Base-by-base conservation (phyloP, 2,113 vertebrate species). In the Hystrix brachyura region DNA sequence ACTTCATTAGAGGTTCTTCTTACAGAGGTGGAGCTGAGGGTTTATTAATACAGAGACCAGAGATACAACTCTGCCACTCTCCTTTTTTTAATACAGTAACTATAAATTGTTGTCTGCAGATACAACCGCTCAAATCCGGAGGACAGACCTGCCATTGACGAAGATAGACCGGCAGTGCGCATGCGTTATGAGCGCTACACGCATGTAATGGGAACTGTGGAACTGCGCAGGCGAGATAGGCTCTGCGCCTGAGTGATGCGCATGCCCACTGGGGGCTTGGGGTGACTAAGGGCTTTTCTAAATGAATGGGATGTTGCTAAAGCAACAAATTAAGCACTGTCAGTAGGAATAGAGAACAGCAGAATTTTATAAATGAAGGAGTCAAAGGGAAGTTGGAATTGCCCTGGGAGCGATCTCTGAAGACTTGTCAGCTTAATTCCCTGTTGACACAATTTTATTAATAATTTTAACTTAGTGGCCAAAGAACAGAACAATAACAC, bases 161-260 rank as follows among this genome's bases (percentile, higher is more conserved):
- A 3, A 14, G 11, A 4, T 34, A 27, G 64, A 55, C 34, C 21
- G 7, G 38, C 71, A 29, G 7, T 15, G 48, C 0, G 7, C 23
- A 12, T 10, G 21, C 1, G 27, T 21, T 17, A 38, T 59, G 12
- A 43, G 25, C 69, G 46, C 25, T 64, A 29, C 14, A 5, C 38
- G 46, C 4, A 4, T 10, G 15, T 43, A n/a, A 19, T 19, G 27
- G 2, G 29, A 43, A 29, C 29, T 2, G 43, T 0, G 2, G 29
- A 43, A 29, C 29, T 2, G 43, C 0, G 0, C 14, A 4, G 15
- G 78, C 15, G 17, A 1, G 6, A 18, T 0, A 19, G 14, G n/a
- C 43, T 4, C 19, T 1, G n/a, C 0, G 11, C 8, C 0, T 10
- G 80, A 32, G 27, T 3, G 2, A 34, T 1, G 29, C 2, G 21